Base-by-base conservation (phyloP, 2,797 vertebrate species). In the Sebastes jordani region DNA sequence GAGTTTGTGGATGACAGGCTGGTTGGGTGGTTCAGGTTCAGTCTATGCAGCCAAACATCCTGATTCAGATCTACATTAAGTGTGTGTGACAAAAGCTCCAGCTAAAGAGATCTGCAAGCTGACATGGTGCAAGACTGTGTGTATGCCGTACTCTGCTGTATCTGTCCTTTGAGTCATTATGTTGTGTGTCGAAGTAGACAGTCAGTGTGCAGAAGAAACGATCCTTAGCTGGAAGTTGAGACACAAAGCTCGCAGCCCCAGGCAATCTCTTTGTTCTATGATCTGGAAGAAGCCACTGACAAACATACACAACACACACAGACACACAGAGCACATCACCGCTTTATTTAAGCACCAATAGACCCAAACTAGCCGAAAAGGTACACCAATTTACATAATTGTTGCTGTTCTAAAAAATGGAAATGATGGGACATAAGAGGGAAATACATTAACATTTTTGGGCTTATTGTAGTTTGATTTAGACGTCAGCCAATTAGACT, bases 221-320 rank as follows among this genome's bases (percentile, higher is more conserved):
- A 54, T 68, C 27, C 55, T 69, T 74, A 78, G 71, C 80, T 81
- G 59, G 60, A 88, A 83, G 74, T 87, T 64, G 71, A 84, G 81
- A 81, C 65, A 58, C 72, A 85, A 76, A 86, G 64, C 83, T n/a
- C 32, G 25, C 73, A 74, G 71, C 86, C 68, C 13, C 54, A 59
- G 87, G 87, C 83, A 54, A 11, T 58, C 5, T 59, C 71, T 82
- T 81, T 86, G 65, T 67, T 84, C 71, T 84, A 54, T 54, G 49
- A 54, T 54, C 49, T 54, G 49, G 20, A 54, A 54, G 49, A 54
- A 54, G 22, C 20, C 49, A 54, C 49, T 54, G 49, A 2, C 27
- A 29, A 42, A 66, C 49, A 36, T 36, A 64, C 25, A 38, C 77
- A 23, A 5, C 34, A 64, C 11, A 63, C 20, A 75, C 20, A 65